phyloP scores from a whole-genome alignment of 2,113 vertebrate genomes.

The Gymnocephalus cernua region DNA sequence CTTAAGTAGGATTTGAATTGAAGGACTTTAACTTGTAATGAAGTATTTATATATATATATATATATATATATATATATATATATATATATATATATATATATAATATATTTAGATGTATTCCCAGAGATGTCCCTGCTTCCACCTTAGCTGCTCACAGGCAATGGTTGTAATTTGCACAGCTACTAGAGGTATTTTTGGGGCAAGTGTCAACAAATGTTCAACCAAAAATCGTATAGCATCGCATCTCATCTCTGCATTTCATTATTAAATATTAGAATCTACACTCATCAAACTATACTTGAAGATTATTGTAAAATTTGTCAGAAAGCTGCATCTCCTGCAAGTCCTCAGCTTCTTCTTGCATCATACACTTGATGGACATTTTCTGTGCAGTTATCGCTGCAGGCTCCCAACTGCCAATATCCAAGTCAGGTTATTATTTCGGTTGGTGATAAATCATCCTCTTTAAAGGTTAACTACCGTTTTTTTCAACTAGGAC shows the following conservation, averaged over 20 bases:
- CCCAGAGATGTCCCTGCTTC: too few relatives aligned
- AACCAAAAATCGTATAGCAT: neutral
- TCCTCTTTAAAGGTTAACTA: conserved; percentile 30
- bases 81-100: too few relatives aligned
- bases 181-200: neutral
- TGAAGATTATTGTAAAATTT: neutral
- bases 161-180: too few relatives aligned
- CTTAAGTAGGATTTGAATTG: neutral
- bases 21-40: neutral
- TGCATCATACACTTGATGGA: conserved; percentile 39
- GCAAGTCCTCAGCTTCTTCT: conserved; percentile 4
- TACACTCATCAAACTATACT: neutral
- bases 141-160: neutral
- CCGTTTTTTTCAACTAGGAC: too few relatives aligned
- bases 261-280: neutral
- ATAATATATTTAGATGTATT: too few relatives aligned
- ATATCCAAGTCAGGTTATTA: conserved; percentile 44
- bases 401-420: conserved; percentile 63
- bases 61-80: too few relatives aligned
- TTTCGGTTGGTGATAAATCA: conserved; percentile 68
- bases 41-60: too few relatives aligned
- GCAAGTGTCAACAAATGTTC: neutral
- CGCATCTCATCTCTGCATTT: neutral
- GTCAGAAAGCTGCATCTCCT: conserved; percentile 11
- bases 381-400: conserved; percentile 36